Conservation (phyloP, 2,888 invertebrate species). For the Gryllus longicercus region DNA sequence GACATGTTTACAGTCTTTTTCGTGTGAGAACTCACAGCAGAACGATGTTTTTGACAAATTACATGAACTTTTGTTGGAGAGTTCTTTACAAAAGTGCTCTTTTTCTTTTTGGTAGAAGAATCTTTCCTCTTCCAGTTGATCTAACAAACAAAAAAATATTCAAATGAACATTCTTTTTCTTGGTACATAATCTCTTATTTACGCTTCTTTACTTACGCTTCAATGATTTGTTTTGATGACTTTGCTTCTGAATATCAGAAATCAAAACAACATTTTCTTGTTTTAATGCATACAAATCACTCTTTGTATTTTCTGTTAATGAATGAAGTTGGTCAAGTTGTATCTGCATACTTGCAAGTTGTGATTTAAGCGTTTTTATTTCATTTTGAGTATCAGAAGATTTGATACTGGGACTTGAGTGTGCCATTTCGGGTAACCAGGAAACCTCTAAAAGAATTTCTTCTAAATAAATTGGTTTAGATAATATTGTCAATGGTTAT, state of each 20-base stretch:
- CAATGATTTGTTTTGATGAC: background rate
- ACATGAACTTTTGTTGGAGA: background rate
- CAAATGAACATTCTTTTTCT: background rate
- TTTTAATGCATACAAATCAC: background rate
- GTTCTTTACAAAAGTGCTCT: conserved; percentile 17
- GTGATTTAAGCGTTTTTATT: background rate
- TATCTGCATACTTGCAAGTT: background rate
- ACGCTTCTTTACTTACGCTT: background rate
- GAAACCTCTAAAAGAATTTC: too few relatives aligned
- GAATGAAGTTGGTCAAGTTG: background rate
- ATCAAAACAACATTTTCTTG: background rate
- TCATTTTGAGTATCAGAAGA: background rate
- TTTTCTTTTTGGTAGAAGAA: conserved; percentile 1
- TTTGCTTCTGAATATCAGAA: background rate
- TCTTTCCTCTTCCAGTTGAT: background rate
- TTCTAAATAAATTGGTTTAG: too few relatives aligned
- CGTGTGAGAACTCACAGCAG: background rate
- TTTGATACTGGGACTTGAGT: too few relatives aligned
- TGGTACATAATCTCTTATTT: background rate
- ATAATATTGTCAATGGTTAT: too few relatives aligned
- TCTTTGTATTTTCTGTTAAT: background rate
- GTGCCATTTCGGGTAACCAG: too few relatives aligned
- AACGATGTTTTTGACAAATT: background rate
- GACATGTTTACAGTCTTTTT: background rate
- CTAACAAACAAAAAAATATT: background rate